Evolutionary conservation across 2,113 vertebrate genomes (phyloP).

Genomic region (Mungos mungo): DNA sequence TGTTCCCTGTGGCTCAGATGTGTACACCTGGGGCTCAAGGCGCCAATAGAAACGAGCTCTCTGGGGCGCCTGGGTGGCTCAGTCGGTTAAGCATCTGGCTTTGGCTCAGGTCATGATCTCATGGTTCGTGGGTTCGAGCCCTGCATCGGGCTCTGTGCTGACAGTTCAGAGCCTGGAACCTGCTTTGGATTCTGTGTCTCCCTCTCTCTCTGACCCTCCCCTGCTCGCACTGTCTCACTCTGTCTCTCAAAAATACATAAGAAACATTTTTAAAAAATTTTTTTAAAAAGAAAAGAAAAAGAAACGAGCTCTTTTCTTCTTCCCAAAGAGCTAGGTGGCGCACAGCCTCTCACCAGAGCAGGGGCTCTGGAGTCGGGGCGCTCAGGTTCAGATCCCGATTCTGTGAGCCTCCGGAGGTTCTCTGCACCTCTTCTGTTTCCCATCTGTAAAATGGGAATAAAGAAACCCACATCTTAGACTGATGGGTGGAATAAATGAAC

Average conservation of each 20-base stretch:
- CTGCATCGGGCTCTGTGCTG: no score
- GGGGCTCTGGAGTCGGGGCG: neutral
- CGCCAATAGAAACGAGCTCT: accelerated
- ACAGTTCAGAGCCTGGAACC: no score
- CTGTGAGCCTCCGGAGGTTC: neutral
- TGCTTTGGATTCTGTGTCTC: no score
- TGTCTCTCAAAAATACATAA: no score
- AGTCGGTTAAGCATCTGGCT: no score
- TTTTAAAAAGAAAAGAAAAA: no score
- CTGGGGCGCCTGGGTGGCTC: no score
- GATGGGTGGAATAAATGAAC: accelerated
- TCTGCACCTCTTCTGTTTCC: neutral
- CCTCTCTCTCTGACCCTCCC: no score
- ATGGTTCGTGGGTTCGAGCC: no score
- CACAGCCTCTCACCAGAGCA: accelerated
- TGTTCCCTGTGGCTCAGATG: accelerated
- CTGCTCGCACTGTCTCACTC: no score
- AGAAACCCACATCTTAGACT: neutral
- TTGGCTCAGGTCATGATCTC: no score
- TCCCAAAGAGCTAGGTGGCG: accelerated
- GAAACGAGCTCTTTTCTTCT: neutral
- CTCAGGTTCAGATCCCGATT: neutral
- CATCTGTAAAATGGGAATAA: neutral
- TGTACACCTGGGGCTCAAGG: accelerated
- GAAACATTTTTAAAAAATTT: no score